A percentile compares a stretch with the other conserved stretches of the same genome.
Evolutionary conservation across 2,888 invertebrate species (phyloP).

Genomic region (Eurytoma adleriae): DNA sequence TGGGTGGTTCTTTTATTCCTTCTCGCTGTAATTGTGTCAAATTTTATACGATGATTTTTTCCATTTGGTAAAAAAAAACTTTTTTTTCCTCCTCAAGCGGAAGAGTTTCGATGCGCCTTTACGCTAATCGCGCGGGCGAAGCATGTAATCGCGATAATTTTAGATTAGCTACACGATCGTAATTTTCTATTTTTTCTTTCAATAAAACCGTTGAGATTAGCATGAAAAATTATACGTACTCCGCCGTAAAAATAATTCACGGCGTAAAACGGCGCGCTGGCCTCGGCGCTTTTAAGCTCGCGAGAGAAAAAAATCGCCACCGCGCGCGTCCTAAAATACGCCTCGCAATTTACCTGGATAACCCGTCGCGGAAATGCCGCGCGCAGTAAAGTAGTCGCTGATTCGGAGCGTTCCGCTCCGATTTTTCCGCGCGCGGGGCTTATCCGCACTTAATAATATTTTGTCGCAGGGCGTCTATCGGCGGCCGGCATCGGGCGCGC

Average conservation of each 20-base stretch:
- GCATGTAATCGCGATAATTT: background rate
- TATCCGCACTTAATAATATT: constrained; percentile 41
- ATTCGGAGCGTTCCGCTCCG: background rate
- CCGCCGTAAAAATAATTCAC: too few species aligned
- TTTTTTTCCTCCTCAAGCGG: too few species aligned
- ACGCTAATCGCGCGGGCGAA: background rate
- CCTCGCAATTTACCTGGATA: background rate
- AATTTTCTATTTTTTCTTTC: too few species aligned
- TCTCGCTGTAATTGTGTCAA: too few species aligned
- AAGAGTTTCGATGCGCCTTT: background rate
- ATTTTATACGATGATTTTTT: background rate
- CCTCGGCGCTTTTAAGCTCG: background rate
- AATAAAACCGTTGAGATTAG: too few species aligned
- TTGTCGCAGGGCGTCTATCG: constrained; percentile 35
- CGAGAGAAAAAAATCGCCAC: too few species aligned
- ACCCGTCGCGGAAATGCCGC: background rate
- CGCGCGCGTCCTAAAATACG: background rate
- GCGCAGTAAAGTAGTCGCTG: background rate
- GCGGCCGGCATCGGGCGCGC: background rate
- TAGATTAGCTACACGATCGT: too few species aligned
- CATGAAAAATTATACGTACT: too few species aligned
- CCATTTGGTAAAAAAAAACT: too few species aligned
- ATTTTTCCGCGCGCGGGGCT: constrained; percentile 18
- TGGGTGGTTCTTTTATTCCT: too few species aligned
- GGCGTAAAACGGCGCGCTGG: too few species aligned